Conservation (phyloP, 1,140 invertebrate species). For the Phocides pigmalion region DNA sequence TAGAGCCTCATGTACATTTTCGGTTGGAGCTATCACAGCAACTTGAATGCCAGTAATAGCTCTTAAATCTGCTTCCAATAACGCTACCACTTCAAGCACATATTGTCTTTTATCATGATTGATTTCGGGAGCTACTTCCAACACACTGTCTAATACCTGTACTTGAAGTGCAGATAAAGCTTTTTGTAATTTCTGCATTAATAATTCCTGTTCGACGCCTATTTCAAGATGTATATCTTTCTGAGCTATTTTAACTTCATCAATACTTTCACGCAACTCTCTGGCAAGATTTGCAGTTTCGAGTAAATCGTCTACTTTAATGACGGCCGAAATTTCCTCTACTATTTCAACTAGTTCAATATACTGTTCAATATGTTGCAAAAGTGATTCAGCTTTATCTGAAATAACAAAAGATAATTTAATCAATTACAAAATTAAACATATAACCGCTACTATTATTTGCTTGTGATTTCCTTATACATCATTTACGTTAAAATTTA, state of each 20-base stretch:
- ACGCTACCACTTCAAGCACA: constrained; percentile 46
- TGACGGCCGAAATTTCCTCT: constrained; percentile 57
- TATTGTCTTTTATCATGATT: constrained; percentile 43
- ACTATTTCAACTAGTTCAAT: constrained; percentile 64
- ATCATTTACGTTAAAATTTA: too few species aligned
- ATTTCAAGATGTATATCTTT: constrained; percentile 27
- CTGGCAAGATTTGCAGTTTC: constrained; percentile 52
- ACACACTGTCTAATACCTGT: constrained; percentile 46
- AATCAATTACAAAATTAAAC: background rate
- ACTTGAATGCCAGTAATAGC: constrained; percentile 41
- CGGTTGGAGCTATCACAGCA: constrained; percentile 17
- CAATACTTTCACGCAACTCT: constrained; percentile 55
- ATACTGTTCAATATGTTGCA: constrained; percentile 64
- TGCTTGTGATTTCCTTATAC: too few species aligned
- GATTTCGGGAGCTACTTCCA: constrained; percentile 44
- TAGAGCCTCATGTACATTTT: background rate
- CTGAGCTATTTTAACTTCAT: constrained; percentile 18
- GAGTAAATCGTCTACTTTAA: constrained; percentile 56
- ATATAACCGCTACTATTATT: too few species aligned
- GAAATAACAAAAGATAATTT: constrained; percentile 11
- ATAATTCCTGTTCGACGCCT: constrained; percentile 36
- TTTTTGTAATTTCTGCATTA: constrained; percentile 53
- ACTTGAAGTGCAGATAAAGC: constrained; percentile 51
- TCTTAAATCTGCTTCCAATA: constrained; percentile 47
- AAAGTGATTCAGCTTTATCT: constrained; percentile 46